Evolutionary conservation across 2,797 vertebrate genomes (phyloP).

Genomic region (Phalanger gymnotis): DNA sequence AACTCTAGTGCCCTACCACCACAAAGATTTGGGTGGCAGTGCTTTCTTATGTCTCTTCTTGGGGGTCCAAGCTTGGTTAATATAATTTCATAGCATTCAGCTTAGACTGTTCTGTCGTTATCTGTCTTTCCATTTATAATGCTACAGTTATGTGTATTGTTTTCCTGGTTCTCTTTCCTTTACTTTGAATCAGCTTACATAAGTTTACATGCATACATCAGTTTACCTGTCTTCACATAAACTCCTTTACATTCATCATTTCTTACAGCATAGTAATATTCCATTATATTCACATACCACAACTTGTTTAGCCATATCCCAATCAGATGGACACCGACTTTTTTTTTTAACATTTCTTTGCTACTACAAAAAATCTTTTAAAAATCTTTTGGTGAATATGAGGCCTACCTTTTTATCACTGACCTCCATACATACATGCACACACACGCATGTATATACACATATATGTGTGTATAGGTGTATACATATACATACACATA

Average conservation of each 20-base stretch:
- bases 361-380: not conserved
- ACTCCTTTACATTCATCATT: not conserved
- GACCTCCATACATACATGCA: not conserved
- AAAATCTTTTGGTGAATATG: not conserved
- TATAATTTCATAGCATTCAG: not conserved
- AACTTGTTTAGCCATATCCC: not conserved
- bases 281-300: not conserved
- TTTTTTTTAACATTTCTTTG: not conserved
- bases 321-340: not conserved
- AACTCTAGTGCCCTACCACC: too few species aligned
- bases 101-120: not conserved
- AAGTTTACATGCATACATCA: too few species aligned
- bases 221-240: not conserved
- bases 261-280: not conserved
- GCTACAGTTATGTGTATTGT: not conserved
- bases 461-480: not conserved
- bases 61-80: not conserved
- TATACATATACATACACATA: not conserved
- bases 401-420: not conserved
- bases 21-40: too few species aligned
- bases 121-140: not conserved
- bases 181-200: not conserved
- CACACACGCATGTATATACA: fast-evolving
- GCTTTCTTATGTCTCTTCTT: not conserved
- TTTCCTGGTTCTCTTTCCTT: not conserved